Conservation (phyloP, 2,113 vertebrate genomes). For the Todiramphus chloris region DNA sequence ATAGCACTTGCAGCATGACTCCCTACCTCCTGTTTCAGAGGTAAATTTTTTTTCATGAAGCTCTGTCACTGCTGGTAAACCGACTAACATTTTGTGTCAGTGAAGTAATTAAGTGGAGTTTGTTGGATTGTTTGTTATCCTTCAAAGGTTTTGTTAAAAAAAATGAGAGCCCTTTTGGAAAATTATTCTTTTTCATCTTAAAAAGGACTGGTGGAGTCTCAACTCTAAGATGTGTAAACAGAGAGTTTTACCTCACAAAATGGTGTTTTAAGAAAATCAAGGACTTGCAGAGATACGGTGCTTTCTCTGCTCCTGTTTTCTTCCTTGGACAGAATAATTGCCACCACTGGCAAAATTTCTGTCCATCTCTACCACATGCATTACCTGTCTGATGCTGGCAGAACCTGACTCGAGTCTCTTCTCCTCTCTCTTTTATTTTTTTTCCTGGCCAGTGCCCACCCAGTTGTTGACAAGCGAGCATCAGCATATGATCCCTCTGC, state of each 20-base stretch:
- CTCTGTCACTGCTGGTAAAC: not conserved
- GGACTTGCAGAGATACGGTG: not conserved
- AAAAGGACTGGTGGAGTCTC: not conserved
- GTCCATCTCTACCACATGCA: accelerated
- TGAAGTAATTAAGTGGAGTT: not conserved
- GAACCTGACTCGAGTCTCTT: not conserved
- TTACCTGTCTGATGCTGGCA: not conserved
- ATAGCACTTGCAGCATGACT: not conserved
- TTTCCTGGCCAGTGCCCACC: not conserved
- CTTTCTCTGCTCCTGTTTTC: not conserved
- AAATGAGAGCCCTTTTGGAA: not conserved
- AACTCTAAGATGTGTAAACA: not conserved
- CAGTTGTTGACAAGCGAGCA: not conserved
- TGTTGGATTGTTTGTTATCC: not conserved
- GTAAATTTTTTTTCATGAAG: not conserved
- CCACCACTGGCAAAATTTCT: not conserved
- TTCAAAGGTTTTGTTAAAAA: not conserved
- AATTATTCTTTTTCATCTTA: not conserved
- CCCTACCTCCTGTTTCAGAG: conserved; percentile 24
- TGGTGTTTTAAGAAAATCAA: not conserved
- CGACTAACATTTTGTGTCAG: not conserved
- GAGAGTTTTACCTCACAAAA: not conserved
- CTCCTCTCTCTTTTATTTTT: not conserved
- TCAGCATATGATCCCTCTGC: not conserved
- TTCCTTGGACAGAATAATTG: not conserved